Conservation (phyloP, 2,113 vertebrate genomes). For the Cephalopterus ornatus region DNA sequence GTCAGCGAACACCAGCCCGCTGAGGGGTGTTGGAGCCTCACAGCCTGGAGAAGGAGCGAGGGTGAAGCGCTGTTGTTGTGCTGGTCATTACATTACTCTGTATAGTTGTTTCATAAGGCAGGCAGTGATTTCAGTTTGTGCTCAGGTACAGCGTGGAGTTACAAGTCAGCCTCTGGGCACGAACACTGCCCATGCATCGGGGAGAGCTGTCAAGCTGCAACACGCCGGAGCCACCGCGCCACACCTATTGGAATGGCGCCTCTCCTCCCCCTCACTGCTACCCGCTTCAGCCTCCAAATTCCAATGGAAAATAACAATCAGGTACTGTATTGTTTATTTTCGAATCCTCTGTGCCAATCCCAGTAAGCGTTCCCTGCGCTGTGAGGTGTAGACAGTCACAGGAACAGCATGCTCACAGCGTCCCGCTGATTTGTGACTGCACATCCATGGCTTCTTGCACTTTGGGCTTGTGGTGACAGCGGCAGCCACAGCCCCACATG, state of each 20-base stretch:
- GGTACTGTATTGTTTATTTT: not conserved
- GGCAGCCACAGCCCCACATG: not conserved
- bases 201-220: not conserved
- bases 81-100: accelerated
- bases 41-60: accelerated
- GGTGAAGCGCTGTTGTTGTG: accelerated
- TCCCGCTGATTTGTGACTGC: not conserved
- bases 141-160: not conserved
- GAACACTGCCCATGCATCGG: not conserved
- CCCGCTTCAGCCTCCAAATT: not conserved
- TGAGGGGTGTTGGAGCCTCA: accelerated
- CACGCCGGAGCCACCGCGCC: not conserved
- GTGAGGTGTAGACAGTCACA: accelerated
- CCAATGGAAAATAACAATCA: not conserved
- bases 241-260: not conserved
- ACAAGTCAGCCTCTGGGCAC: not conserved
- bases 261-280: not conserved
- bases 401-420: accelerated
- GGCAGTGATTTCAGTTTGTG: not conserved
- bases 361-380: accelerated
- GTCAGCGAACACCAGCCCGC: accelerated
- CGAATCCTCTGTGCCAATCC: not conserved
- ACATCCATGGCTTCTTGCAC: accelerated
- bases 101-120: not conserved
- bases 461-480: not conserved